These are phyloP conservation scores for Caenorhabditis inopinata DNA, from an alignment of 1,140 invertebrate genomes.

Conservation along the genomic window DNA sequence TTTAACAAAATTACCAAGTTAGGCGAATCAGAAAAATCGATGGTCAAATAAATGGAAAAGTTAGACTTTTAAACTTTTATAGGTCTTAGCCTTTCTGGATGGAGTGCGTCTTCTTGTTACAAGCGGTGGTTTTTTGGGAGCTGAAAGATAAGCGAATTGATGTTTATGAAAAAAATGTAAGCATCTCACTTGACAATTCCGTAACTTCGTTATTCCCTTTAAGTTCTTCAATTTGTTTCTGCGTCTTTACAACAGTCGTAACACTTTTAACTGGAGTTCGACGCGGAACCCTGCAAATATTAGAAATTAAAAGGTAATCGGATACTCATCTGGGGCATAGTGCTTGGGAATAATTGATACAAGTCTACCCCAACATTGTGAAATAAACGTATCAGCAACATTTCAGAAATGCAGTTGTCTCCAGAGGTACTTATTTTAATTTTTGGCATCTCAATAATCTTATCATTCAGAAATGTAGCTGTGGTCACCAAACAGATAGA, in stretches of 20 bases:
- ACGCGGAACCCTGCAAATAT: background rate
- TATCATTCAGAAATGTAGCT: background rate
- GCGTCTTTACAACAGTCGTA: too few relatives aligned
- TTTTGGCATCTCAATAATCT: too few relatives aligned
- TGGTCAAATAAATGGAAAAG: background rate
- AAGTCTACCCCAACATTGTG: background rate
- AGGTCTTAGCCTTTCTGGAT: constrained; percentile 8
- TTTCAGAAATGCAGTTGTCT: background rate
- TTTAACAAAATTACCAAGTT: background rate
- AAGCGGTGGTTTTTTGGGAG: background rate
- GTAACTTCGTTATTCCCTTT: too few relatives aligned
- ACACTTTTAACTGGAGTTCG: background rate
- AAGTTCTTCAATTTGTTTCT: too few relatives aligned
- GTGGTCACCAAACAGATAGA: background rate
- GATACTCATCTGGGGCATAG: background rate
- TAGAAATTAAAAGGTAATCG: background rate
- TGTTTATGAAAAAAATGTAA: too few relatives aligned
- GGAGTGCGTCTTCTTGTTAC: constrained; percentile 10
- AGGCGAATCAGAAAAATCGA: too few relatives aligned
- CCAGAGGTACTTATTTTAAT: background rate
- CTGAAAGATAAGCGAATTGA: background rate
- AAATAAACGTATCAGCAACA: background rate
- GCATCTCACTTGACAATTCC: too few relatives aligned
- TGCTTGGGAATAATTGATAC: background rate
- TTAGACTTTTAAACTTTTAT: background rate